Percentiles rank a stretch among this genome's conserved stretches.
Evolutionary conservation across 2,888 invertebrate genomes (phyloP).

Genomic region (Nomada flava): DNA sequence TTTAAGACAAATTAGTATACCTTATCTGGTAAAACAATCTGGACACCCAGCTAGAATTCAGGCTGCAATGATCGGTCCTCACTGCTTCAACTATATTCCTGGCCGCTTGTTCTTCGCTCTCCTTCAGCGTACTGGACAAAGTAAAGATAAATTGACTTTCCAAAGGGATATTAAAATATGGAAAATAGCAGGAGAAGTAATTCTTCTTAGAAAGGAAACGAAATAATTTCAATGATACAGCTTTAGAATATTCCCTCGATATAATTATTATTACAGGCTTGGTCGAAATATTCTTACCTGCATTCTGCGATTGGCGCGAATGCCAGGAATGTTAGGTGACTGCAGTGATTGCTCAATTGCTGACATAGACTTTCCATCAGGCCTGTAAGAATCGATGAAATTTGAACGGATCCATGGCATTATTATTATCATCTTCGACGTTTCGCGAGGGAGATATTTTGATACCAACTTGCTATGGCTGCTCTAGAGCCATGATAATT

Average conservation of each 20-base stretch:
- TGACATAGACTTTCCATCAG: constrained; percentile 79
- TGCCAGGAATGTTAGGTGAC: constrained; percentile 77
- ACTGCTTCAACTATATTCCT: constrained; percentile 78
- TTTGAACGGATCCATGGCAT: neutral
- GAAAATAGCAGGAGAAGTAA: neutral
- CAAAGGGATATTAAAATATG: too few relatives aligned
- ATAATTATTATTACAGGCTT: neutral
- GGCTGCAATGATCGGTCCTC: constrained; percentile 72
- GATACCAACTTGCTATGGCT: constrained; percentile 76
- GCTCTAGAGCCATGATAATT: constrained; percentile 78
- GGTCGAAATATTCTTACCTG: constrained; percentile 67
- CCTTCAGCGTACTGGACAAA: constrained; percentile 11
- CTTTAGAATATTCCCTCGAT: too few relatives aligned
- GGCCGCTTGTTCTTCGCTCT: constrained; percentile 76
- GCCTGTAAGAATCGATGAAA: constrained; percentile 65
- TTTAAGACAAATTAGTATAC: constrained; percentile 1
- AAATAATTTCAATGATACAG: too few relatives aligned
- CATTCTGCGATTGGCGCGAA: constrained; percentile 75
- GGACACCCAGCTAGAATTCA: constrained; percentile 72
- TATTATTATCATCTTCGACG: neutral
- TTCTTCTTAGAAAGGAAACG: too few relatives aligned
- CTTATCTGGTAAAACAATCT: constrained; percentile 48
- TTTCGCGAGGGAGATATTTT: neutral
- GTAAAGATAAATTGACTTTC: too few relatives aligned
- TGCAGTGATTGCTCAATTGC: constrained; percentile 70